Evolutionary conservation across 2,113 vertebrate species (phyloP).

Genomic region (Platichthys stellatus): DNA sequence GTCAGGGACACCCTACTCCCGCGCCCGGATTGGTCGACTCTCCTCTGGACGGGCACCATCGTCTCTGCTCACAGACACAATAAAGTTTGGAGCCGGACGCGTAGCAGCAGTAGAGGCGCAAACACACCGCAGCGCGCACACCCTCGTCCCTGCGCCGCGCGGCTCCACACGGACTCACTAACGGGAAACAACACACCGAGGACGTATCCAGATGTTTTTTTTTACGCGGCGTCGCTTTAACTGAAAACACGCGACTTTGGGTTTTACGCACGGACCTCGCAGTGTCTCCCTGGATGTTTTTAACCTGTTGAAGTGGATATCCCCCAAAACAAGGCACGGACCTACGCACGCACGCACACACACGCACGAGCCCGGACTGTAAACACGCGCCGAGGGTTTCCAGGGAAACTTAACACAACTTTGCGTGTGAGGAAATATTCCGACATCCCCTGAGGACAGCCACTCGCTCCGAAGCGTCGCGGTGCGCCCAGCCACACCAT

Average conservation of each 20-base stretch:
- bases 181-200: constrained; percentile 14
- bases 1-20: constrained; percentile 57
- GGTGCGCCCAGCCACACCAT: constrained; percentile 25
- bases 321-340: constrained; percentile 39
- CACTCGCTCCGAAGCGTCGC: too few species aligned
- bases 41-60: constrained; percentile 36
- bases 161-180: constrained; percentile 7
- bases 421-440: neutral
- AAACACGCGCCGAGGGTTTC: constrained; percentile 46
- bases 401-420: constrained; percentile 13
- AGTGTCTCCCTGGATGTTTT: constrained; percentile 45
- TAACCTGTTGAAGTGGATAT: constrained; percentile 24
- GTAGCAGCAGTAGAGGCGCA: constrained; percentile 44
- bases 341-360: constrained; percentile 5
- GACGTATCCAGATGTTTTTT: constrained; percentile 15
- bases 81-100: constrained; percentile 68
- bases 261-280: neutral
- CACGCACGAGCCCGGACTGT: constrained; percentile 46
- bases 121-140: constrained; percentile 13
- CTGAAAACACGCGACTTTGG: neutral
- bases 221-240: neutral
- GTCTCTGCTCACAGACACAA: constrained; percentile 65
- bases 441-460: too few species aligned
- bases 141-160: constrained; percentile 2
- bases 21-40: constrained; percentile 65